Evolutionary conservation across 2,888 invertebrate genomes (phyloP), one percentile per base, ranked within the genome.

Genomic region (Sminthurides aquaticus): DNA sequence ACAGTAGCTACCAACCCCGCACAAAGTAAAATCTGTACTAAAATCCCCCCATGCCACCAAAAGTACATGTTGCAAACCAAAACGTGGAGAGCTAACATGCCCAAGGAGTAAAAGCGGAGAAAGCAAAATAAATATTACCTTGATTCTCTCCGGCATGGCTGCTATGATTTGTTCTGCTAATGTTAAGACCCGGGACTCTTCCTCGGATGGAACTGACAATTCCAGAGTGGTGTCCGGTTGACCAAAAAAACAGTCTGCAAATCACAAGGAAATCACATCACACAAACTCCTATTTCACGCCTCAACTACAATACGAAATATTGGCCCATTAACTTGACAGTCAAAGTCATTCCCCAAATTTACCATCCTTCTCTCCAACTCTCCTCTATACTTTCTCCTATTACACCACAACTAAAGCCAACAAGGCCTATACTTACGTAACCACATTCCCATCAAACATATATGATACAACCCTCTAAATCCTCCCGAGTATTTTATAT

Each of bases 121-220:
- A n/a, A n/a, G n/a, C n/a, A n/a, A n/a, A n/a, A n/a, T n/a, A 22
- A 20, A 5, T 22, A 18, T 77, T 79, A 90, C 90, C 87, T 98
- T 98, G 78, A 97, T 98, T 76, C 95, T 84, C 75, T 96, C 95
- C 67, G 98, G 97, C 85, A 98, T 91, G 15, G 97, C 97, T 62
- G 96, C 97, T 77, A 98, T 98, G 76, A 98, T 97, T 82, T 97
- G 95, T 79, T 96, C 95, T 62, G 97, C 97, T 77, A 98, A 82
- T 64, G 93, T 94, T 76, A 93, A 84, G 71, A 94, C 93, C 77
- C 91, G 86, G 76, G 88, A 90, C 83, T 92, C 91, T 82, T 91
- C 91, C 80, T 91, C 91, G 87, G 91, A 91, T 90, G 72, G 71
- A 49, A 72, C 64, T 29, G 72, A 66, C 66, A 72, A 69, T 49